Percentiles rank a stretch among this genome's conserved stretches.
phyloP scores from a whole-genome alignment of 2,797 vertebrate species.

The Thamnophis elegans region DNA sequence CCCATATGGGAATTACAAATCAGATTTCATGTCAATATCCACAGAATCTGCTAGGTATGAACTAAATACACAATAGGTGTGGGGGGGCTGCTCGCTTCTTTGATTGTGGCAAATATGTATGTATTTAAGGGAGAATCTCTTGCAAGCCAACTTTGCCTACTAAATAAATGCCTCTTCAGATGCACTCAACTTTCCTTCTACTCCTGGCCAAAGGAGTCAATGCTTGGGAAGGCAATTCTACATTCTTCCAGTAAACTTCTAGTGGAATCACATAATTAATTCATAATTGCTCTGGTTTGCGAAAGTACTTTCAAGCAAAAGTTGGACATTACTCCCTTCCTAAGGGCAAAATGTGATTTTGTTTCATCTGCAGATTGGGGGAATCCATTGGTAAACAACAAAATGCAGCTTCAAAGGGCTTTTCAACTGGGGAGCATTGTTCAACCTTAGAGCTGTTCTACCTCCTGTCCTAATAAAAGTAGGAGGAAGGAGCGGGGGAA shows the following conservation, averaged over 20 bases:
- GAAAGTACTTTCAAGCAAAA: constrained; percentile 39
- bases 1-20: neutral
- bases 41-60: neutral
- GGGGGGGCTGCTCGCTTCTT: neutral
- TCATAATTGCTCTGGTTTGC: constrained; percentile 20
- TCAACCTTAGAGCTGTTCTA: constrained; percentile 48
- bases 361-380: constrained; percentile 41
- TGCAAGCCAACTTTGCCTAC: neutral
- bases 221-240: neutral
- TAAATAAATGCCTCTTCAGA: neutral
- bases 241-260: neutral
- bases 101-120: neutral
- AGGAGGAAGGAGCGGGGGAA: constrained; percentile 50
- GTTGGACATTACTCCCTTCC: neutral
- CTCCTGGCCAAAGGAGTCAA: neutral
- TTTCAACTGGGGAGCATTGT: constrained; percentile 47
- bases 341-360: constrained; percentile 42
- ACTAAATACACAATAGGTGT: neutral
- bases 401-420: constrained; percentile 56
- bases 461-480: constrained; percentile 60
- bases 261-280: neutral
- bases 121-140: neutral
- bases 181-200: neutral
- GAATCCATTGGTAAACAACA: constrained; percentile 53
- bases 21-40: neutral